Percentiles rank a stretch among this genome's conserved stretches.
Conservation (phyloP, 2,888 invertebrate species). For the Himalopsyche kuldschensis region DNA sequence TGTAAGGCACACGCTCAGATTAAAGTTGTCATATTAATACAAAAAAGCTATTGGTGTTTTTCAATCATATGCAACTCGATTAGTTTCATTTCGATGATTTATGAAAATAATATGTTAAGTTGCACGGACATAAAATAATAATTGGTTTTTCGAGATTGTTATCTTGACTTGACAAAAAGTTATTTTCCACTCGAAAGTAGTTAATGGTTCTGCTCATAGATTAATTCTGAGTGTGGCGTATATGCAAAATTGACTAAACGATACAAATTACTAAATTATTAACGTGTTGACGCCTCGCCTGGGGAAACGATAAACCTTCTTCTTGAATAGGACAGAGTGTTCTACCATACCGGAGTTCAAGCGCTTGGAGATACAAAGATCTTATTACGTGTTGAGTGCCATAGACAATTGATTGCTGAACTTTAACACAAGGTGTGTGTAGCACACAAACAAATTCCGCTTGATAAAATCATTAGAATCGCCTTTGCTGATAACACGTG, state of each 20-base stretch:
- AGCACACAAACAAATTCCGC: neutral
- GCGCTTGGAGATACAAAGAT: neutral
- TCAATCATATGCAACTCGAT: too few species aligned
- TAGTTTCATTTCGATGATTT: too few species aligned
- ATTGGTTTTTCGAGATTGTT: too few species aligned
- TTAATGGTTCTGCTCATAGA: neutral
- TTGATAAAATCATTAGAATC: neutral
- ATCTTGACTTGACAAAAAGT: neutral
- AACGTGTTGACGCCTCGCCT: neutral
- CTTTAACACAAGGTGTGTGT: neutral
- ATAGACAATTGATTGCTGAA: neutral
- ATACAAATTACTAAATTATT: constrained; percentile 2
- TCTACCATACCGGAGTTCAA: neutral
- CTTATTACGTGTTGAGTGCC: constrained; percentile 3
- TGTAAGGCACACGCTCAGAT: too few species aligned
- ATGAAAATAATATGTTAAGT: too few species aligned
- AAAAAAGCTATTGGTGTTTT: too few species aligned
- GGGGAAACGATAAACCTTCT: constrained; percentile 5
- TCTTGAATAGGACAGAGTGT: neutral
- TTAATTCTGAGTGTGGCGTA: neutral
- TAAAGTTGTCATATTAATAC: too few species aligned
- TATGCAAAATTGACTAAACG: neutral
- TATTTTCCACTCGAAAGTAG: neutral
- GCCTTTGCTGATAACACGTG: neutral
- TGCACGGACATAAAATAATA: too few species aligned